Percentiles rank a stretch among this genome's conserved stretches.
These are phyloP conservation scores for Drosophila tsacasi DNA, from an alignment of 1,140 invertebrate genomes.

Conservation along the genomic window DNA sequence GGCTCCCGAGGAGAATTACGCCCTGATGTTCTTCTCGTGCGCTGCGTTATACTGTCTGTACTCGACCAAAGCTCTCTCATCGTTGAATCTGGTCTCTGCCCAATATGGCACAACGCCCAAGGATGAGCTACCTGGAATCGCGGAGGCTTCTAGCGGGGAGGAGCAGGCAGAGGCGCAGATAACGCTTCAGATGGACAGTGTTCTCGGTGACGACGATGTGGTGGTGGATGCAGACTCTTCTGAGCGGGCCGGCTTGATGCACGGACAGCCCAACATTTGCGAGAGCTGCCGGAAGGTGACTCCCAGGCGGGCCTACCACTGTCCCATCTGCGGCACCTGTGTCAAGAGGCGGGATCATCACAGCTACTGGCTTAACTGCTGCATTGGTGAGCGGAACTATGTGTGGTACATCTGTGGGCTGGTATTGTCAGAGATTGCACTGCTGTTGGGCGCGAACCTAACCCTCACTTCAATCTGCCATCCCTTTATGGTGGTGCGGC, in stretches of 20 bases:
- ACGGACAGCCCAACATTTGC: slow-evolving; percentile 73
- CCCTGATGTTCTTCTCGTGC: slow-evolving; percentile 79
- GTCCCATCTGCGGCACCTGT: slow-evolving; percentile 73
- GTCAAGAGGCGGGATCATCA: slow-evolving; percentile 80
- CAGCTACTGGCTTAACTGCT: slow-evolving; percentile 86
- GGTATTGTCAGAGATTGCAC: slow-evolving; percentile 61
- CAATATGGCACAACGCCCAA: slow-evolving; percentile 62
- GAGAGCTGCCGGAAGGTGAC: slow-evolving; percentile 73
- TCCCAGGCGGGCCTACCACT: slow-evolving; percentile 70
- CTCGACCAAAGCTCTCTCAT: slow-evolving; percentile 59
- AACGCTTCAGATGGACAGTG: slow-evolving; percentile 66
- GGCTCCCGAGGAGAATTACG: slow-evolving; percentile 85
- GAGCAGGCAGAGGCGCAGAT: slow-evolving; percentile 66
- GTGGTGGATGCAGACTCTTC: slow-evolving; percentile 27
- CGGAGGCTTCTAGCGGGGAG: slow-evolving; percentile 71
- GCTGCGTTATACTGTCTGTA: slow-evolving; percentile 68
- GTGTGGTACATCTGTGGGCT: slow-evolving; percentile 83
- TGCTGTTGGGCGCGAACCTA: slow-evolving; percentile 85
- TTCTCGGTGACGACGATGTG: slow-evolving; percentile 53
- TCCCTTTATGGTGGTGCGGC: slow-evolving; percentile 82
- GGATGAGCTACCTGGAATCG: slow-evolving; percentile 72
- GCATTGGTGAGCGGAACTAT: slow-evolving; percentile 85
- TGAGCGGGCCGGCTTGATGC: slow-evolving; percentile 47
- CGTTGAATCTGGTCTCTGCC: slow-evolving; percentile 65
- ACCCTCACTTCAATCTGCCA: slow-evolving; percentile 86